Base-by-base conservation (phyloP, 2,888 invertebrate species). In the Leptothorax acervorum region DNA sequence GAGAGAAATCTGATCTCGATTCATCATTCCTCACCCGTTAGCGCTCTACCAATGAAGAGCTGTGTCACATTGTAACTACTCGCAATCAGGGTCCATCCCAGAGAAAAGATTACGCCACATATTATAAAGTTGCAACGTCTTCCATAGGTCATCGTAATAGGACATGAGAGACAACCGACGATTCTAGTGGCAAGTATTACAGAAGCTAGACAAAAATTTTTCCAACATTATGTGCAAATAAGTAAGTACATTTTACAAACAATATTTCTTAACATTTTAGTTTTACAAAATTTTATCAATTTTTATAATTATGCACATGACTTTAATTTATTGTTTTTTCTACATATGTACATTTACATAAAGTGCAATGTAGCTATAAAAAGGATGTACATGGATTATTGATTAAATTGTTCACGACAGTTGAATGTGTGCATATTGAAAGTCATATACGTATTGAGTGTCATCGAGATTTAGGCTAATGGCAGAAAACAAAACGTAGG, bases 51-150 rank as follows among this genome's bases (percentile, higher is more conserved):
- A 2, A 95, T 90, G 18, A 96, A 86, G 23, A 95, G 86, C 53
- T 94, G 89, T 18, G 89, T 15, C 66, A 93, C 87, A 71, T 86
- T 89, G 83, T 93, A 92, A 84, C 93, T 94, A 2, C 95, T 95
- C 0, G 95, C 94, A 63, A 96, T 92, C 12, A 95, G 86, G 1
- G 95, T 89, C 96, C 96, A 96, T 5, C 96, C 96, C n/a, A 95
- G 66, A 45, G 95, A 92, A 12, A 95, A 94, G 8, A 95, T 92
- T 1, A 95, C 79, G 87, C 95, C 95, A 65, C 95, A 93, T 11
- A 92, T 88, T n/a, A 95, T 91, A 55, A 96, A 93, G 4, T 95
- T 94, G 5, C 91, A 89, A 84, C 94, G 94, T 73, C 96, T 92
- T 18, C 96, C 96, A 83, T 93, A 94, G 85, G 92, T 94, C 91